phyloP scores from a whole-genome alignment of 2,888 invertebrate genomes.

The Campaea margaritaria region DNA sequence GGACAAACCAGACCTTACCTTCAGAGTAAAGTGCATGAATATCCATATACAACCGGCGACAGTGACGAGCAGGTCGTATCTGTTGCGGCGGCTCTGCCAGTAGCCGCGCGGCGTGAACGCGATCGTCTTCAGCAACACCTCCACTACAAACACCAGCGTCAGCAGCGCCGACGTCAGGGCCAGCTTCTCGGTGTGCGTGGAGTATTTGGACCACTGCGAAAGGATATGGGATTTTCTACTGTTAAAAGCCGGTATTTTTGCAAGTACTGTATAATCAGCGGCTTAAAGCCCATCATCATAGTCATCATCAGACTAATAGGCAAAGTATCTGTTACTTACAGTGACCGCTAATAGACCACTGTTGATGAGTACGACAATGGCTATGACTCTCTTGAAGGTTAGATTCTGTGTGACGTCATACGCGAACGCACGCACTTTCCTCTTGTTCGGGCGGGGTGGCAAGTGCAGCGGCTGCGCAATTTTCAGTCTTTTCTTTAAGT shows the following conservation, averaged over 20 bases:
- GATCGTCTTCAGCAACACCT: conserved; percentile 99
- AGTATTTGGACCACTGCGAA: conserved; percentile 93
- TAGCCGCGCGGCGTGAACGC: conserved; percentile 99
- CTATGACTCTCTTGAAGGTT: conserved; percentile 97
- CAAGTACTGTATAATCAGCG: too few species aligned
- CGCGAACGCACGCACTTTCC: conserved; percentile 95
- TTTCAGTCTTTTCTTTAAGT: conserved; percentile 98
- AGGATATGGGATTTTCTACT: neutral
- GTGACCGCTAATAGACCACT: conserved; percentile 96
- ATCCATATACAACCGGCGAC: conserved; percentile 99
- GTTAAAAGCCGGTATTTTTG: too few species aligned
- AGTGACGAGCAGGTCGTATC: conserved; percentile 98
- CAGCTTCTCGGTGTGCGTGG: conserved; percentile 91
- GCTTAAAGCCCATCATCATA: too few species aligned
- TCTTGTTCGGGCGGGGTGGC: conserved; percentile 98
- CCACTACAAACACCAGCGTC: conserved; percentile 96
- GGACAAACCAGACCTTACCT: too few species aligned
- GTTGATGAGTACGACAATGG: conserved; percentile 96
- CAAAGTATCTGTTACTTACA: conserved; percentile 82
- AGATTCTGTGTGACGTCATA: conserved; percentile 99
- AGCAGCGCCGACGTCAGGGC: conserved; percentile 95
- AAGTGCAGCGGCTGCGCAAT: conserved; percentile 99
- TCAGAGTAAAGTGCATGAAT: conserved; percentile 94
- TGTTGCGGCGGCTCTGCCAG: conserved; percentile 98
- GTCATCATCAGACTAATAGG: too few species aligned